These are phyloP conservation scores for Betta splendens DNA, from an alignment of 2,797 vertebrate species.

Conservation along the genomic window DNA sequence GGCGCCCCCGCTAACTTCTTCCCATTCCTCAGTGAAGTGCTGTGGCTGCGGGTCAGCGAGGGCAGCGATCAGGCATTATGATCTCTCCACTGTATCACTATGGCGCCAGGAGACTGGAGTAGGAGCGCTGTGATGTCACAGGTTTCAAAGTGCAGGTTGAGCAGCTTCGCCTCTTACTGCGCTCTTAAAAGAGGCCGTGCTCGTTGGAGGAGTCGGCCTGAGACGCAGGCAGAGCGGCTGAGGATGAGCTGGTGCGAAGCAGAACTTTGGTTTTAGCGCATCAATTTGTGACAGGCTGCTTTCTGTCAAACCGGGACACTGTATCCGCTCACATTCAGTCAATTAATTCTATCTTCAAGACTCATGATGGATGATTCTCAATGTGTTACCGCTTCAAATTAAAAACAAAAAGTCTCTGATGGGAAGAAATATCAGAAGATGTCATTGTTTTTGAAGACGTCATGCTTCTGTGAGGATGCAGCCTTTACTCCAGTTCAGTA, in stretches of 20 bases:
- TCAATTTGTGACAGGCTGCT: slow-evolving; percentile 8
- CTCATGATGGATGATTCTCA: neutral
- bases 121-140: slow-evolving; percentile 45
- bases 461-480: neutral
- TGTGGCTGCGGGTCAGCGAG: slow-evolving; percentile 34
- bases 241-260: slow-evolving; percentile 12
- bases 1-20: slow-evolving; percentile 20
- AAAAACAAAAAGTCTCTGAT: too few species aligned
- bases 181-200: slow-evolving; percentile 4
- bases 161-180: slow-evolving; percentile 13
- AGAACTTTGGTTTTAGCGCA: slow-evolving; percentile 6
- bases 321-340: neutral
- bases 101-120: slow-evolving; percentile 33
- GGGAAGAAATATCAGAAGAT: neutral
- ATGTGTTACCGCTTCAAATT: neutral
- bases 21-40: slow-evolving; percentile 17
- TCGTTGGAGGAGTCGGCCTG: slow-evolving; percentile 17
- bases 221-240: slow-evolving; percentile 19
- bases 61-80: slow-evolving; percentile 23
- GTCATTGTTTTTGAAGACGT: neutral
- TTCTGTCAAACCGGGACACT: slow-evolving; percentile 17
- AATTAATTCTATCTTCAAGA: neutral
- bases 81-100: slow-evolving; percentile 38
- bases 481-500: neutral
- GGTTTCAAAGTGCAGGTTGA: slow-evolving; percentile 43